Evolutionary conservation across 2,113 vertebrate genomes (phyloP), one percentile per base, ranked within the genome.

Genomic region (Ciconia maguari): DNA sequence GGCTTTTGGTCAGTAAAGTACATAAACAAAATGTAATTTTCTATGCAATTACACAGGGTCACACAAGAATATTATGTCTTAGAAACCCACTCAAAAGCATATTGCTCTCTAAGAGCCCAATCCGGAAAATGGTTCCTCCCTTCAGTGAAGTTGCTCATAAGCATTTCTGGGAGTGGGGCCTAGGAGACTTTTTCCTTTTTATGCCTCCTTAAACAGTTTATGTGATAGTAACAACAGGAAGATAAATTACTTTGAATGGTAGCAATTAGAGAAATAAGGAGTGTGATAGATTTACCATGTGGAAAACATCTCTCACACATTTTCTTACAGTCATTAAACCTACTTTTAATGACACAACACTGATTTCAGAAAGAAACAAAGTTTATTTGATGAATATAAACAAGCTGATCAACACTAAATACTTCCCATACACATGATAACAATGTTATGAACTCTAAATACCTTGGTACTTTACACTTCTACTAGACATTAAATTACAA

Each of bases 301-400:
- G 97, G 96, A 97, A 96, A 97, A 92, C 94, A 97, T 96, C 92
- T 97, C 92, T 96, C 88, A 66, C 95, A 96, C 91, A 83, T 96
- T 97, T 96, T 94, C 82, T 81, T 93, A n/a, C 71, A 84, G 93
- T 95, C 88, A 93, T 96, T 92, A 96, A 95, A 93, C 55, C 72
- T 89, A 62, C 70, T 94, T 95, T 91, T 95, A 97, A 97, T 69
- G 94, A 96, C 76, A 94, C 83, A 77, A 97, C 94, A 60, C 66
- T 93, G 92, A 95, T 96, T 97, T 98, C 98, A 98, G 98, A 98
- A 99, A 99, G 98, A 99, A 99, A 98, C 91, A 96, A 97, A 94
- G 97, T 99, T 99, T 99, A 99, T 99, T 99, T 97, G 98, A 98
- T 99, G 98, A 98, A 98, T 98, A 99, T 98, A 99, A 98, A 99